Conservation (phyloP, 2,113 vertebrate species). For the Condylura cristata region DNA sequence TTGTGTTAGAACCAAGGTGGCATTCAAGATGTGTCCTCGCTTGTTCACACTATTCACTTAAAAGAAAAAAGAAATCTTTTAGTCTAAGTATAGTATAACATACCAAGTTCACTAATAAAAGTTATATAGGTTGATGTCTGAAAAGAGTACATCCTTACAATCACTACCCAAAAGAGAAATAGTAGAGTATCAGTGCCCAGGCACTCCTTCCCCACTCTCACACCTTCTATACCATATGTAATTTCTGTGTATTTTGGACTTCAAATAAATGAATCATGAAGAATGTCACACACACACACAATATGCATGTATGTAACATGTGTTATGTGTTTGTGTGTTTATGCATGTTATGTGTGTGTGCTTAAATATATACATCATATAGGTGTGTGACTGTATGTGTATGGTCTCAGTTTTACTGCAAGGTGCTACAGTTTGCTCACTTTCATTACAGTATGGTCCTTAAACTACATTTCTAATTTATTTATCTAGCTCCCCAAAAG, state of each 20-base stretch:
- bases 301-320: no score
- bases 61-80: no score
- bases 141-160: neutral
- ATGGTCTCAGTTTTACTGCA: neutral
- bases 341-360: no score
- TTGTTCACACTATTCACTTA: no score
- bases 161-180: neutral
- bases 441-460: neutral
- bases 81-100: neutral
- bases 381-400: no score
- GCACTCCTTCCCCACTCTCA: accelerated
- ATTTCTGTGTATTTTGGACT: neutral
- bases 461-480: neutral
- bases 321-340: no score
- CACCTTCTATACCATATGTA: neutral
- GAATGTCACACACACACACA: neutral
- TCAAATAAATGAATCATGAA: neutral
- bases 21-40: neutral
- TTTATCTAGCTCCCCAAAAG: neutral
- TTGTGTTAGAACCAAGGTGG: neutral
- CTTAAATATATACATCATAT: no score
- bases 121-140: neutral
- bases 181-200: accelerated
- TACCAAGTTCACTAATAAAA: neutral
- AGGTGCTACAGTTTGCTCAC: neutral